Evolutionary conservation across 92 coral and sea anemone genomes (phyloP), one percentile per base, ranked within the genome.

Genomic region (Phymanthus crucifer): DNA sequence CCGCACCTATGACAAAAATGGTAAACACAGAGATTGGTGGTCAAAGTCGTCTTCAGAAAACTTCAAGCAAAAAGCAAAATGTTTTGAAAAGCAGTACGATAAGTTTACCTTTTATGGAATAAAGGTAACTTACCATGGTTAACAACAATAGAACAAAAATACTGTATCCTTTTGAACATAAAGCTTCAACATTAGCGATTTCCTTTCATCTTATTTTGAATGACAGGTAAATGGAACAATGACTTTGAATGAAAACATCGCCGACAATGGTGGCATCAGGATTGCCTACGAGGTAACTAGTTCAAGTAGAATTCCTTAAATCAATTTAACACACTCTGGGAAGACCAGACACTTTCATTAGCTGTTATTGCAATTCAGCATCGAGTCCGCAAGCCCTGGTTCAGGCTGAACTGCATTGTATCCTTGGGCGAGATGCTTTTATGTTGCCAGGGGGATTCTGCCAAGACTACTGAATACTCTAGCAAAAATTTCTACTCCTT

Each of bases 261-360:
- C 90, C 16, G 93, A 90, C 64, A 83, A 90, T 64, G 93, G 93
- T 32, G 93, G 93, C 19, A 87, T 90, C 46, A 90, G 87, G 69
- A 66, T 90, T 17, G 86, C 90, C 0, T 90, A 90, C 54, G 88
- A 90, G 45, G 90, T 86, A 46, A 31, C 1, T 1, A 27, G 14
- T 71, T 54, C 14, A 43, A 11, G n/a, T n/a, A n/a, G n/a, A n/a
- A n/a, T n/a, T n/a, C n/a, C n/a, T n/a, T n/a, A n/a, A n/a, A n/a
- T n/a, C n/a, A n/a, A n/a, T n/a, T n/a, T n/a, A n/a, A n/a, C n/a
- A n/a, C n/a, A n/a, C n/a, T n/a, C n/a, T n/a, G n/a, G n/a, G n/a
- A n/a, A n/a, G n/a, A n/a, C n/a, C n/a, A n/a, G n/a, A n/a, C n/a
- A n/a, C n/a, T n/a, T n/a, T n/a, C n/a, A n/a, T n/a, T n/a, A n/a